phyloP scores from a whole-genome alignment of 2,797 vertebrate genomes.

The Ibycter americanus region DNA sequence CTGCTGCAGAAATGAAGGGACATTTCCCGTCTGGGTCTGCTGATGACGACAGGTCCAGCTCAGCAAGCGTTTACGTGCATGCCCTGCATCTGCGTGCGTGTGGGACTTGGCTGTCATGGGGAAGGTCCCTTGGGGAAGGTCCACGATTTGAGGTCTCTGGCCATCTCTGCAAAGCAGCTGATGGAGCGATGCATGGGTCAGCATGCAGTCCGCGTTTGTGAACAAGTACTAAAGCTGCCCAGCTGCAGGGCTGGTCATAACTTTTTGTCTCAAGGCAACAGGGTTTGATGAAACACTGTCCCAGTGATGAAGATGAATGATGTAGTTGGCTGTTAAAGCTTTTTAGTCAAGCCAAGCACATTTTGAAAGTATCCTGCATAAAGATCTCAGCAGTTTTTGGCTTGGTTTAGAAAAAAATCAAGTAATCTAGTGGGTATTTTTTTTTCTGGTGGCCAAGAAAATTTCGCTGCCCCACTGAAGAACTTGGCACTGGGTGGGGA shows the following conservation, averaged over 20 bases:
- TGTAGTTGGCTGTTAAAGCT: not conserved
- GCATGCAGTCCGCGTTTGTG: accelerated
- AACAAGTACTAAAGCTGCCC: not conserved
- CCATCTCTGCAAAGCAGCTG: not conserved
- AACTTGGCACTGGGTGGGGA: not conserved
- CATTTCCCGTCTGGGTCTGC: accelerated
- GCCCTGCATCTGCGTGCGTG: no score
- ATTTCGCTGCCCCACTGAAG: not conserved
- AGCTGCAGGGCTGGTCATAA: not conserved
- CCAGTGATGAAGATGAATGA: not conserved
- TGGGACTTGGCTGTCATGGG: not conserved
- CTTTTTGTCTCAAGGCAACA: not conserved
- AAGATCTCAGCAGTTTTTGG: not conserved
- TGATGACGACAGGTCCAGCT: not conserved
- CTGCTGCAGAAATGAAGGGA: not conserved
- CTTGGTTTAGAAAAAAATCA: not conserved
- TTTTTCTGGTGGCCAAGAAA: not conserved
- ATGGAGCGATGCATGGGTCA: not conserved
- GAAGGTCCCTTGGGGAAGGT: not conserved
- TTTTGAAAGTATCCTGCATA: not conserved
- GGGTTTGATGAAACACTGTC: not conserved
- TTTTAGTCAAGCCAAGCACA: not conserved
- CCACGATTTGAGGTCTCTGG: not conserved
- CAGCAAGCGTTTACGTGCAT: accelerated
- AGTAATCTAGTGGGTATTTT: not conserved